Percentiles rank a stretch among this genome's conserved stretches.
These are phyloP conservation scores for Rhyacophila brunnea DNA, from an alignment of 1,140 invertebrate species.

Conservation along the genomic window DNA sequence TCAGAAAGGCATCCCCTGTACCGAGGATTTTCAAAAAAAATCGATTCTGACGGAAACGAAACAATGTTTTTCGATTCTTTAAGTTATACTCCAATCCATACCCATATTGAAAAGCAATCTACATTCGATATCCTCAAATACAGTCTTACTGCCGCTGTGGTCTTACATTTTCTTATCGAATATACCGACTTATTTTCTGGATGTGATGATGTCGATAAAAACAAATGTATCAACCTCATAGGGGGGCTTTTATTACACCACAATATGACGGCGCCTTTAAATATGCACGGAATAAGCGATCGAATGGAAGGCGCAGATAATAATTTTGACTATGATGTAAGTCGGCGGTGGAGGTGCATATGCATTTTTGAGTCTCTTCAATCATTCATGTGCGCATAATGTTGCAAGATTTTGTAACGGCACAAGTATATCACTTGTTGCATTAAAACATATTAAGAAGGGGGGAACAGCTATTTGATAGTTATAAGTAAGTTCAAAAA, in stretches of 20 bases:
- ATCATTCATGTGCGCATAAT: no score
- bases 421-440: constrained; percentile 56
- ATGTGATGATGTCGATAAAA: constrained; percentile 35
- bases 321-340: constrained; percentile 46
- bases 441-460: constrained; percentile 63
- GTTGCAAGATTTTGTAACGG: constrained; percentile 63
- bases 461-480: no score
- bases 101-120: constrained; percentile 65
- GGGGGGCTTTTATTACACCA: constrained; percentile 69
- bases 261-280: constrained; percentile 77
- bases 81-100: constrained; percentile 64
- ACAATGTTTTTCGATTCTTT: constrained; percentile 56
- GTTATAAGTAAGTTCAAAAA: no score
- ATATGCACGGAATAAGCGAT: constrained; percentile 74
- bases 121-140: constrained; percentile 75
- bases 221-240: constrained; percentile 9
- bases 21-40: constrained; percentile 48
- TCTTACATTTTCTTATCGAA: constrained; percentile 66
- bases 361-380: no score
- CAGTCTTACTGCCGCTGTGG: constrained; percentile 63
- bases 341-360: constrained; percentile 64
- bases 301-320: constrained; percentile 44
- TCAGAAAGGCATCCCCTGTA: constrained; percentile 39
- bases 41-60: no score
- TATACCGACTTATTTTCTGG: constrained; percentile 59